Evolutionary conservation across 2,888 invertebrate species (phyloP).

Genomic region (Heliothis peltigera): DNA sequence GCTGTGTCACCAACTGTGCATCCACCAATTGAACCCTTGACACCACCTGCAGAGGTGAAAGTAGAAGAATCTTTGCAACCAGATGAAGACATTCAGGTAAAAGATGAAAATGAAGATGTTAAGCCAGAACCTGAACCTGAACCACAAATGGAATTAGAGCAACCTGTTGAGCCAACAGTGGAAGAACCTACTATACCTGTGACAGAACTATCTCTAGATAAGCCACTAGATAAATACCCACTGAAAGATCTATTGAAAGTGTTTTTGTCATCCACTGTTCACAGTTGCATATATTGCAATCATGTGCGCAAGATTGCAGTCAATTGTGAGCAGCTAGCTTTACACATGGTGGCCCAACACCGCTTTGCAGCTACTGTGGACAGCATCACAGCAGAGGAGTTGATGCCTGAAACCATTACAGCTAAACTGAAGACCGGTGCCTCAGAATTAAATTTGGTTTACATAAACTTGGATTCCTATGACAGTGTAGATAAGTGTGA

Average conservation of each 20-base stretch:
- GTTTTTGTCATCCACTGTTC: constrained; percentile 92
- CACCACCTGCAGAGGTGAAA: constrained; percentile 59
- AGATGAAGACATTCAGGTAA: constrained; percentile 66
- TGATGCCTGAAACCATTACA: constrained; percentile 93
- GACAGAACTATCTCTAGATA: constrained; percentile 93
- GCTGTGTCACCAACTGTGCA: constrained; percentile 48
- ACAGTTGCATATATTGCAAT: constrained; percentile 95
- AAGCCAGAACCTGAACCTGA: constrained; percentile 79
- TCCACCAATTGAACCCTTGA: constrained; percentile 47
- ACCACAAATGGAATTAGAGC: constrained; percentile 68
- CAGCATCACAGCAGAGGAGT: constrained; percentile 93
- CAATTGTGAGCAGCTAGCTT: constrained; percentile 94
- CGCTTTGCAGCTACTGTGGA: constrained; percentile 94
- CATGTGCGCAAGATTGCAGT: constrained; percentile 96
- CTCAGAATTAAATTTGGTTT: constrained; percentile 90
- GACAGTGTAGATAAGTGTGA: constrained; percentile 91
- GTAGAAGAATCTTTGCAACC: constrained; percentile 60
- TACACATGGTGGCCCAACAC: constrained; percentile 95
- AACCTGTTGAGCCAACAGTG: constrained; percentile 72
- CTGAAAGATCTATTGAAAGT: constrained; percentile 93
- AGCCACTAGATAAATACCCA: constrained; percentile 93
- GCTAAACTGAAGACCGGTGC: constrained; percentile 91
- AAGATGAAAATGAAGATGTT: constrained; percentile 68
- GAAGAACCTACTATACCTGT: constrained; percentile 90
- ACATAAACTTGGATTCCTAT: constrained; percentile 93